Percentiles rank a stretch among this genome's conserved stretches.
Evolutionary conservation across 2,797 vertebrate species (phyloP).

Genomic region (Synaphobranchus kaupii): DNA sequence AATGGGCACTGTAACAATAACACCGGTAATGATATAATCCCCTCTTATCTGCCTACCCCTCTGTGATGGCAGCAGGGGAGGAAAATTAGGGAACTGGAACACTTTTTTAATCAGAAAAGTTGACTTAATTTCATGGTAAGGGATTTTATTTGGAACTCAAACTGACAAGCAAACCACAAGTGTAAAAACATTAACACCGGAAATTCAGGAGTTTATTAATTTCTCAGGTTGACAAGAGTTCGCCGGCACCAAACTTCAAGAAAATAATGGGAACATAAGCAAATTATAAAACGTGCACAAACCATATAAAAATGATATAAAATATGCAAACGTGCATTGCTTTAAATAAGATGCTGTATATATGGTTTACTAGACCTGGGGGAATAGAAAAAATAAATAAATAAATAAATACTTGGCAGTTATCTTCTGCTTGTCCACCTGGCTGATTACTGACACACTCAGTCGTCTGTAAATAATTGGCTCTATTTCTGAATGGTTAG

Average conservation of each 20-base stretch:
- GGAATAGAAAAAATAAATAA: too few species aligned
- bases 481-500: neutral
- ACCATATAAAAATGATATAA: too few species aligned
- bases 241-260: neutral
- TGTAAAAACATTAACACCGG: constrained; percentile 18
- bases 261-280: neutral
- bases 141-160: constrained; percentile 33
- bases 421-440: neutral
- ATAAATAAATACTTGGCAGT: neutral
- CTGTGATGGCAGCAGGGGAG: constrained; percentile 42
- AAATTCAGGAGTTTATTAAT: neutral
- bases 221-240: neutral
- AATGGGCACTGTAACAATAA: constrained; percentile 25
- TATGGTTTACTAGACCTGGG: neutral
- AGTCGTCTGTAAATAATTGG: neutral
- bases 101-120: constrained; percentile 22
- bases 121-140: constrained; percentile 36
- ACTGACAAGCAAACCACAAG: constrained; percentile 29
- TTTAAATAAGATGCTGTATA: neutral
- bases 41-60: constrained; percentile 37
- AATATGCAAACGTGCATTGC: neutral
- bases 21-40: constrained; percentile 37
- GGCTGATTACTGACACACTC: neutral
- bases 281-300: neutral
- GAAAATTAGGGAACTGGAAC: constrained; percentile 31